Percentiles rank a stretch among this genome's conserved stretches.
These are phyloP conservation scores for Epistrophella euchroma DNA, from an alignment of 2,888 invertebrate species.

Conservation along the genomic window DNA sequence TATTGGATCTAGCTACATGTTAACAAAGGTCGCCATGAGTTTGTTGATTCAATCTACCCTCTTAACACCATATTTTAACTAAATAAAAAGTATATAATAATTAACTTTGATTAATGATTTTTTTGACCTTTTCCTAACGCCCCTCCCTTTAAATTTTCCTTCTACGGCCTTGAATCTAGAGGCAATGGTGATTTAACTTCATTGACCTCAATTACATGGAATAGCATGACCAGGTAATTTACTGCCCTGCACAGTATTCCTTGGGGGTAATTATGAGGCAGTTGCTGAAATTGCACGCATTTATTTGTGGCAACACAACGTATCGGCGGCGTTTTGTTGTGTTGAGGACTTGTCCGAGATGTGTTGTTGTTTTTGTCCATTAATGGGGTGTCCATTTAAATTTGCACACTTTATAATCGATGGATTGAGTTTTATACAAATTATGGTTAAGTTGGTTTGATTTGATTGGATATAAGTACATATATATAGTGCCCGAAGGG, in stretches of 20 bases:
- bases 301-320: constrained; percentile 49
- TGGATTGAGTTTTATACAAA: constrained; percentile 39
- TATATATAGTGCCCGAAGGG: constrained; percentile 9
- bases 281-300: constrained; percentile 59
- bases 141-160: not conserved
- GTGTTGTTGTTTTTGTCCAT: not conserved
- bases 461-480: constrained; percentile 25
- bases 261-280: constrained; percentile 68
- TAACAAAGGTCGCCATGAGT: too few species aligned
- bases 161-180: constrained; percentile 2
- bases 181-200: constrained; percentile 67
- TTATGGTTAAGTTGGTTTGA: constrained; percentile 34
- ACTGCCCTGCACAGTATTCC: constrained; percentile 61
- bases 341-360: not conserved
- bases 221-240: constrained; percentile 74
- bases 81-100: too few species aligned
- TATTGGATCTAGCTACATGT: too few species aligned
- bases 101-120: not conserved
- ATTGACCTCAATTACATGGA: constrained; percentile 69
- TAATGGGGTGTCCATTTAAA: constrained; percentile 15
- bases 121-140: not conserved
- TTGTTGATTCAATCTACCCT: not conserved
- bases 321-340: not conserved
- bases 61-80: not conserved
- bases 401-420: constrained; percentile 53